These are phyloP conservation scores for Amitus sp. DNA, from an alignment of 2,888 invertebrate species.

Conservation along the genomic window DNA sequence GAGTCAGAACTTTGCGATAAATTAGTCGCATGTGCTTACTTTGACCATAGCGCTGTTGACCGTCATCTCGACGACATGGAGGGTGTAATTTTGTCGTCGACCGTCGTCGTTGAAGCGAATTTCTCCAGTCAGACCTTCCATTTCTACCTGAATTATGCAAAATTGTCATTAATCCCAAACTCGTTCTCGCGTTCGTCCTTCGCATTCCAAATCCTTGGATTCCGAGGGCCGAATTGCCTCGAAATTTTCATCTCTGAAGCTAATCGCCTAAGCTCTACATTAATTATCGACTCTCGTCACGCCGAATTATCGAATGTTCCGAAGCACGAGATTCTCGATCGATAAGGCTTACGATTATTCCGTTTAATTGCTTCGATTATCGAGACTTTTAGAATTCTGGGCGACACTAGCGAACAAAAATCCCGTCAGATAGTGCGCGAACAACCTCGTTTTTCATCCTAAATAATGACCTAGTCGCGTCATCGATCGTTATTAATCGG, in stretches of 20 bases:
- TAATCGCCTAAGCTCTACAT: too few relatives aligned
- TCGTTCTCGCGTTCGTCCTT: neutral
- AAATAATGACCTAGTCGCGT: too few relatives aligned
- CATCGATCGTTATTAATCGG: too few relatives aligned
- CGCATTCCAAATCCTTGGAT: neutral
- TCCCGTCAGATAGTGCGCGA: too few relatives aligned
- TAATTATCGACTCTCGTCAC: too few relatives aligned
- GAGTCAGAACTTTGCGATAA: neutral
- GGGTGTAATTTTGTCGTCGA: constrained; percentile 85
- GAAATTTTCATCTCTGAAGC: neutral
- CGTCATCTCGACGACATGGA: constrained; percentile 93
- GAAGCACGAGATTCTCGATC: too few relatives aligned
- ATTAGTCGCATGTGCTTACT: constrained; percentile 64
- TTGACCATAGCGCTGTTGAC: constrained; percentile 93
- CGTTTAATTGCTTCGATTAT: too few relatives aligned
- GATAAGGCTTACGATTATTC: too few relatives aligned
- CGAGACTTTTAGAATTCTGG: too few relatives aligned
- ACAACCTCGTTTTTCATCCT: too few relatives aligned
- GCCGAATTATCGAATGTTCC: too few relatives aligned
- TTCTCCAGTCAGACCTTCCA: constrained; percentile 90
- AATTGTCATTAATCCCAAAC: constrained; percentile 3
- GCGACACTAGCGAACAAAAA: too few relatives aligned
- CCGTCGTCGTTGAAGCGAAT: constrained; percentile 93
- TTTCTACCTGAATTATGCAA: constrained; percentile 76
- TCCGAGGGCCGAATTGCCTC: neutral